phyloP scores from a whole-genome alignment of 2,797 vertebrate genomes.

The Okamejei kenojei region DNA sequence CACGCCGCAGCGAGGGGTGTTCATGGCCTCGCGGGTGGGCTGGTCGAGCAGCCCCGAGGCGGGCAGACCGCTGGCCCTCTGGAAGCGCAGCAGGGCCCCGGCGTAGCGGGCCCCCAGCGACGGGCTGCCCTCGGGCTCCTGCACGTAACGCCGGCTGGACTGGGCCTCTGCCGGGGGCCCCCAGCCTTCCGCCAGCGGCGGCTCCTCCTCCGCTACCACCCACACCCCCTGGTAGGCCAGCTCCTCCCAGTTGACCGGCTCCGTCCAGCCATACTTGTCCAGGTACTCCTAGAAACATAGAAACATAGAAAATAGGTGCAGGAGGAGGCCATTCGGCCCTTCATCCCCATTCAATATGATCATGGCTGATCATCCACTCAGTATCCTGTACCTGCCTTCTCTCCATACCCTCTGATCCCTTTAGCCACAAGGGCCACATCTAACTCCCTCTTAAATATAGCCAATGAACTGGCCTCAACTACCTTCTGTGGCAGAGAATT shows the following conservation, averaged over 20 bases:
- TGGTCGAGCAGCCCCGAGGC: constrained; percentile 40
- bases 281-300: constrained; percentile 40
- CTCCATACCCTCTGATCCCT: too few species aligned
- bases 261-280: constrained; percentile 43
- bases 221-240: constrained; percentile 15
- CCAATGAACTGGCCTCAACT: too few species aligned
- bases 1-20: constrained; percentile 41
- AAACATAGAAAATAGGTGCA: too few species aligned
- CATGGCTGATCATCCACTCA: too few species aligned
- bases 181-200: constrained; percentile 8
- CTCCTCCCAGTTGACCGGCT: constrained; percentile 42
- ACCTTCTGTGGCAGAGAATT: too few species aligned
- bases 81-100: constrained; percentile 40
- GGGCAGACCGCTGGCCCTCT: constrained; percentile 40
- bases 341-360: too few species aligned
- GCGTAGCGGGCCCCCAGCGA: constrained; percentile 25
- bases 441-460: too few species aligned
- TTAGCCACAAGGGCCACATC: too few species aligned
- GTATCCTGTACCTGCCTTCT: too few species aligned
- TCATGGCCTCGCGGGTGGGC: constrained; percentile 40
- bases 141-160: background rate
- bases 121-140: background rate
- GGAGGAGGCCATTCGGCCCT: too few species aligned
- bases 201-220: background rate
- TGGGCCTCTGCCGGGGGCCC: background rate